phyloP scores from a whole-genome alignment of 2,797 vertebrate genomes.

The Anniella stebbinsi region DNA sequence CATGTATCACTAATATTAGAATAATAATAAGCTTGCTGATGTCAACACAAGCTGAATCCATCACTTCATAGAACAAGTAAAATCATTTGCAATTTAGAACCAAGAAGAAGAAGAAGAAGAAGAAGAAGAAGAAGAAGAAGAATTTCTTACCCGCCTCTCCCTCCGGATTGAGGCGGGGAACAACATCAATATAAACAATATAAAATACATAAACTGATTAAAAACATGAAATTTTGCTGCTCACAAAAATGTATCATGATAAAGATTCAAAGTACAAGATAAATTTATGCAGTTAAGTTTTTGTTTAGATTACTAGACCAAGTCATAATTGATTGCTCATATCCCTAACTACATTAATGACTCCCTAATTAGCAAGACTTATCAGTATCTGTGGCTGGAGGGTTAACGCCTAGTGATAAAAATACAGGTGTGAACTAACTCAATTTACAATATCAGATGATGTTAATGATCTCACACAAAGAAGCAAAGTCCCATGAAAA shows the following conservation, averaged over 20 bases:
- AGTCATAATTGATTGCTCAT: slow-evolving; percentile 76
- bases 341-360: slow-evolving; percentile 76
- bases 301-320: slow-evolving; percentile 71
- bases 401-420: slow-evolving; percentile 74
- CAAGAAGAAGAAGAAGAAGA: no score
- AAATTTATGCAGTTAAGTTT: slow-evolving; percentile 73
- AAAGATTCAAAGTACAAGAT: slow-evolving; percentile 68
- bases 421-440: slow-evolving; percentile 78
- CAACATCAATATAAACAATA: no score
- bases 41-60: slow-evolving; percentile 62
- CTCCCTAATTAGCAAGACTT: slow-evolving; percentile 77
- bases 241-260: slow-evolving; percentile 56
- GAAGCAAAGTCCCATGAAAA: slow-evolving; percentile 71
- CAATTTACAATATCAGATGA: slow-evolving; percentile 74
- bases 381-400: slow-evolving; percentile 72
- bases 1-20: not conserved
- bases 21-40: slow-evolving; percentile 7
- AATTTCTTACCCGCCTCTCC: no score
- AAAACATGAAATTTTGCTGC: no score
- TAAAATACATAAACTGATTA: no score
- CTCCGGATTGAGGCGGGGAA: no score
- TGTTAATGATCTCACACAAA: slow-evolving; percentile 75
- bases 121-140: no score
- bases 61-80: slow-evolving; percentile 44
- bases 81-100: slow-evolving; percentile 59